A percentile compares a stretch with the other conserved stretches of the same genome.
Evolutionary conservation across 37 sponge, comb jelly and placozoan species (phyloP).

Genomic region (Beroe ovata): DNA sequence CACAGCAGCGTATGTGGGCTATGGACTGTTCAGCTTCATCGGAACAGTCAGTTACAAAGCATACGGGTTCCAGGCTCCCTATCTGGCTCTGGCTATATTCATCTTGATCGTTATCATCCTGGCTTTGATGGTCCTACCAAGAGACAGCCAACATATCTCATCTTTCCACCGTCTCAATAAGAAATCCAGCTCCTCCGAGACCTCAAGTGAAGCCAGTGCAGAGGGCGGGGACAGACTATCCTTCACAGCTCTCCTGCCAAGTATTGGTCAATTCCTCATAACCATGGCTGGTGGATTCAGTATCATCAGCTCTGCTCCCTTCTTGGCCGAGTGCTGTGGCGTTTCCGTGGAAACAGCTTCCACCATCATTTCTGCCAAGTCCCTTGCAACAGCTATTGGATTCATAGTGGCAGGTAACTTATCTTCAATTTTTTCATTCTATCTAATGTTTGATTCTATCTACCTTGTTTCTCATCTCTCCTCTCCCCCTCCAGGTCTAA

Average conservation of each 20-base stretch:
- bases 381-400: conserved; percentile 10
- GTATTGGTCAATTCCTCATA: background rate
- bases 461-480: too few species aligned
- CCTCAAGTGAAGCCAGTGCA: background rate
- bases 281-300: conserved; percentile 11
- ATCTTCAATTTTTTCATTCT: too few species aligned
- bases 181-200: background rate
- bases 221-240: background rate
- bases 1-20: conserved; percentile 37
- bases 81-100: background rate
- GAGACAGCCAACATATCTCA: background rate
- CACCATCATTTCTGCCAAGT: conserved; percentile 14
- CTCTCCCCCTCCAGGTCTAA: background rate
- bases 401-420: conserved; percentile 51
- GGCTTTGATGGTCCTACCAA: background rate
- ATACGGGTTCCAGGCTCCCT: conserved; percentile 26
- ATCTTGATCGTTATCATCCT: conserved; percentile 11
- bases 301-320: background rate
- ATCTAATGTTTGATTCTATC: too few species aligned
- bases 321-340: conserved; percentile 20
- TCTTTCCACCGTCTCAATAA: background rate
- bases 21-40: background rate
- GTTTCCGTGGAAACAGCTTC: background rate
- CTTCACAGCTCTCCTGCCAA: background rate
- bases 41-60: conserved; percentile 22